phyloP scores from a whole-genome alignment of 2,797 vertebrate genomes.

The Sternotherus odoratus region DNA sequence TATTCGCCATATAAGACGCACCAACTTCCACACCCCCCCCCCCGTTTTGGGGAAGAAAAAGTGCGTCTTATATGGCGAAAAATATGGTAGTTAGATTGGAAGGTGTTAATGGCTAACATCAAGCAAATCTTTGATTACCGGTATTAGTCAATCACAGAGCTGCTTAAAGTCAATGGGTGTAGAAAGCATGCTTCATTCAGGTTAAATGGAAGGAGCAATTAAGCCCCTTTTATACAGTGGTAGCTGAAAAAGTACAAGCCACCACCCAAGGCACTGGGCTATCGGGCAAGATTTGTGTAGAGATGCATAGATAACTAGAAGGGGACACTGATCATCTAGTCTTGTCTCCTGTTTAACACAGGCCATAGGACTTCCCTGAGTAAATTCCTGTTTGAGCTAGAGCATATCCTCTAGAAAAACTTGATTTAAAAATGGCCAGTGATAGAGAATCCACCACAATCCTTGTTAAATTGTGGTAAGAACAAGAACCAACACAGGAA shows the following conservation, averaged over 20 bases:
- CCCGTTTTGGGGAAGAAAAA: too few species aligned
- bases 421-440: neutral
- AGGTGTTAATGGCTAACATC: neutral
- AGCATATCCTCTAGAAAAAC: neutral
- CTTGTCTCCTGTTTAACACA: neutral
- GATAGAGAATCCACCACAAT: neutral
- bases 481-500: constrained; percentile 9
- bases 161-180: neutral
- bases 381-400: neutral
- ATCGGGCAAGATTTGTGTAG: neutral
- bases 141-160: neutral
- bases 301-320: neutral
- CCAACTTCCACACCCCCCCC: too few species aligned
- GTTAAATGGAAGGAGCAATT: neutral
- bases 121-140: neutral
- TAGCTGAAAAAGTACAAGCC: neutral
- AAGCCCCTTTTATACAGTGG: neutral
- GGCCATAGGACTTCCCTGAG: neutral
- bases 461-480: neutral
- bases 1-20: too few species aligned
- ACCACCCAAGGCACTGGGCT: neutral
- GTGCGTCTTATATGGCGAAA: too few species aligned
- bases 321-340: neutral
- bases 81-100: neutral
- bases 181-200: neutral